Evolutionary conservation across 2,797 vertebrate species (phyloP).

Genomic region (Antrozous pallidus): DNA sequence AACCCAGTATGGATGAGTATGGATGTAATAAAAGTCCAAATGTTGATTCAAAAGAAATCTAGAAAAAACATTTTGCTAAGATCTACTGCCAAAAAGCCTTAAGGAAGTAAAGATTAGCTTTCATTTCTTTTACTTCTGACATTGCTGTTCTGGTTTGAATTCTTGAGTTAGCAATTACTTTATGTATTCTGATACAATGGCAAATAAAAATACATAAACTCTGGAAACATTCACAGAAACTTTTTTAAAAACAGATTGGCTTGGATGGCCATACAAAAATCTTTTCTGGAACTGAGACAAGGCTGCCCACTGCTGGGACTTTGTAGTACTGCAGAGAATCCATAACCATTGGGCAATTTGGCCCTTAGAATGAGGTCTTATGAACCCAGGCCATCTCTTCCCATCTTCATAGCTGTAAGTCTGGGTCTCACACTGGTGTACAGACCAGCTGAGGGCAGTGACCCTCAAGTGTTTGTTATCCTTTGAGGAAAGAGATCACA

Average conservation of each 20-base stretch:
- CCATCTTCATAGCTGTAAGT: not conserved
- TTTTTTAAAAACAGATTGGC: not conserved
- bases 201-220: conserved; percentile 7
- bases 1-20: not conserved
- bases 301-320: conserved; percentile 18
- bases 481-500: not conserved
- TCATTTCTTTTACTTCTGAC: not conserved
- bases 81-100: not conserved
- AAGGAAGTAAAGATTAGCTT: not conserved
- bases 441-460: not conserved
- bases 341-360: too few species aligned
- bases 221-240: not conserved
- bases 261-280: not conserved
- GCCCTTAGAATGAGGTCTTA: fast-evolving
- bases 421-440: not conserved
- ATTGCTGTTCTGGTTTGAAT: not conserved
- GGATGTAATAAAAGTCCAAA: conserved; percentile 35
- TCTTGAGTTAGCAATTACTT: conserved; percentile 1
- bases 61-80: conserved; percentile 10
- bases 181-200: not conserved
- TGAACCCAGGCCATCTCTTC: not conserved
- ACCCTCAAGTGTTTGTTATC: not conserved
- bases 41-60: not conserved
- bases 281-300: not conserved
- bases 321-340: not conserved